Percentiles rank a stretch among this genome's conserved stretches.
phyloP scores from a whole-genome alignment of 2,888 invertebrate genomes.

The Aquatica leii region DNA sequence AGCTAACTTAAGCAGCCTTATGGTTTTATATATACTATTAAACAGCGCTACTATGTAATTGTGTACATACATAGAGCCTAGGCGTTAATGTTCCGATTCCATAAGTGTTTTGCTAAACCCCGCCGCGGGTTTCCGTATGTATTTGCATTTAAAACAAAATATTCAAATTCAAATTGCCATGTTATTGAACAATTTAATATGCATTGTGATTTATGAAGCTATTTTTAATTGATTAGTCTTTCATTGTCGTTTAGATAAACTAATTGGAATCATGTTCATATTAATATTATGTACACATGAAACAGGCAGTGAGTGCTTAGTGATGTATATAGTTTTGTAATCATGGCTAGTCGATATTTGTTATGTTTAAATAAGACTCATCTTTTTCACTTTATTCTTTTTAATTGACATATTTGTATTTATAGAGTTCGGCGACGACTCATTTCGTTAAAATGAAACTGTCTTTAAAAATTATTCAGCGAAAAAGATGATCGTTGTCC shows the following conservation, averaged over 20 bases:
- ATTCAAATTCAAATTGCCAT: constrained; percentile 36
- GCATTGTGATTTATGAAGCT: constrained; percentile 40
- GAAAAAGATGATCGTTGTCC: constrained; percentile 34
- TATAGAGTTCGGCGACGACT: not conserved
- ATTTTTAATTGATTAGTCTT: constrained; percentile 40
- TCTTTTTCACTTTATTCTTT: constrained; percentile 21
- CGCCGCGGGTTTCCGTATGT: constrained; percentile 18
- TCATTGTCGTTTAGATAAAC: constrained; percentile 38
- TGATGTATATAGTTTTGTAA: constrained; percentile 46
- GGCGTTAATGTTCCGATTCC: constrained; percentile 33
- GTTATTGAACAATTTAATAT: constrained; percentile 31
- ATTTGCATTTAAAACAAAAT: constrained; percentile 32
- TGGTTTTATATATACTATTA: constrained; percentile 33
- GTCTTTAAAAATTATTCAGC: not conserved
- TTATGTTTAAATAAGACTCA: constrained; percentile 30
- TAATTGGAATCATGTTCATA: constrained; percentile 36
- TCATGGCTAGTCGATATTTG: constrained; percentile 41
- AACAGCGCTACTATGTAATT: constrained; percentile 32
- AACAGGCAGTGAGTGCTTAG: constrained; percentile 41
- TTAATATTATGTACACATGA: constrained; percentile 37
- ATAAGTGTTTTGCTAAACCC: constrained; percentile 24
- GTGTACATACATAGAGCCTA: constrained; percentile 35
- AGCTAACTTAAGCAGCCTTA: constrained; percentile 34
- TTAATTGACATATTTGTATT: not conserved
- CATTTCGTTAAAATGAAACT: too few relatives aligned